Evolutionary conservation across 2,888 invertebrate species (phyloP).

Genomic region (Polymixis lichenea): DNA sequence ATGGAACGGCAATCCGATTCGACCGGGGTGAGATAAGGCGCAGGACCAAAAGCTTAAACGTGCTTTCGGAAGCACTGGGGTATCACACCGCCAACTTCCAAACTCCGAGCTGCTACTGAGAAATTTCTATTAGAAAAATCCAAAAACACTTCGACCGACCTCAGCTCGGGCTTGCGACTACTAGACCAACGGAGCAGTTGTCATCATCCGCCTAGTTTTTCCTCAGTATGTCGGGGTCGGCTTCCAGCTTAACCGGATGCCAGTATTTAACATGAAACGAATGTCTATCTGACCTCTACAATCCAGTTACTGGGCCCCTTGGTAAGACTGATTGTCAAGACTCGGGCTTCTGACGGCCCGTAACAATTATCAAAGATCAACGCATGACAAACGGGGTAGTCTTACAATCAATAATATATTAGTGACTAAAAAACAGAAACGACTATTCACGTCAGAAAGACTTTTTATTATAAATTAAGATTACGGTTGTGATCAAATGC

Average conservation of each 20-base stretch:
- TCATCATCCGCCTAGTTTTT: too few relatives aligned
- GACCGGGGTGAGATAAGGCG: background rate
- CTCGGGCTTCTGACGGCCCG: too few relatives aligned
- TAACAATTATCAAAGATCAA: too few relatives aligned
- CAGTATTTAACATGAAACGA: too few relatives aligned
- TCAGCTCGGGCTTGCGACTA: background rate
- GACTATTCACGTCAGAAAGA: constrained; percentile 23
- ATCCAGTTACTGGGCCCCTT: too few relatives aligned
- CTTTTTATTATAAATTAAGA: constrained; percentile 49
- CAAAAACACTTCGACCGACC: background rate
- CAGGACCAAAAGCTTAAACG: background rate
- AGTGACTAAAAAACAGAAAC: constrained; percentile 25
- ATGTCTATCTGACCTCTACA: too few relatives aligned
- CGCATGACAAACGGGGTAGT: background rate
- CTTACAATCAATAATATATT: background rate
- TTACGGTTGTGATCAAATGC: constrained; percentile 44
- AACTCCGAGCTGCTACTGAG: background rate
- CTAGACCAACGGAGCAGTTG: background rate
- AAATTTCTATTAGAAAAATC: background rate
- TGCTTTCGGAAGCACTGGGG: background rate
- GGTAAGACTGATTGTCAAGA: too few relatives aligned
- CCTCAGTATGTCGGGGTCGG: too few relatives aligned
- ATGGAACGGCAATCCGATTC: background rate
- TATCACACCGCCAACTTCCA: background rate
- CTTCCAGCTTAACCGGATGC: too few relatives aligned